Conservation (phyloP, 2,888 invertebrate genomes). For the Trachelus iudaicus region DNA sequence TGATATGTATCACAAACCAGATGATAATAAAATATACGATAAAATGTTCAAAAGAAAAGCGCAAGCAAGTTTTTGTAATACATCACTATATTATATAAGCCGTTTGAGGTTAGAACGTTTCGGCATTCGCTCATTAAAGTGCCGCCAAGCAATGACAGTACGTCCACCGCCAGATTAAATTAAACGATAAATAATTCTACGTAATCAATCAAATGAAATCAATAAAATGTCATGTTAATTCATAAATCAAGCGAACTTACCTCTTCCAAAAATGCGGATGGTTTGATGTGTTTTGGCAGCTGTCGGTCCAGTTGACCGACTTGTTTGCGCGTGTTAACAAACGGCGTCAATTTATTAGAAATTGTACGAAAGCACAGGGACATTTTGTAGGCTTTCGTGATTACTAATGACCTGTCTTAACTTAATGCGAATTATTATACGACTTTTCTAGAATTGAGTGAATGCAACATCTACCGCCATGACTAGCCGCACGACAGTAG, state of each 20-base stretch:
- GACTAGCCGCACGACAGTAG: background rate
- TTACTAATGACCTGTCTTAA: background rate
- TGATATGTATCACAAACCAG: background rate
- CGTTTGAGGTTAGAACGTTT: constrained; percentile 38
- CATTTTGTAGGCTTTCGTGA: constrained; percentile 59
- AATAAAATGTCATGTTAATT: background rate
- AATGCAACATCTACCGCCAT: background rate
- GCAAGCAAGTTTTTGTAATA: background rate
- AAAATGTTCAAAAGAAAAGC: background rate
- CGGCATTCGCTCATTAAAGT: background rate
- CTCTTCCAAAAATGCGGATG: constrained; percentile 69
- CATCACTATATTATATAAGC: constrained; percentile 47
- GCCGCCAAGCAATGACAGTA: background rate
- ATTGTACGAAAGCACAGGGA: constrained; percentile 71
- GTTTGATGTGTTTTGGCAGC: constrained; percentile 59
- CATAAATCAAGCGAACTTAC: constrained; percentile 58
- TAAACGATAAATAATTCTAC: background rate
- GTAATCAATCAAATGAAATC: background rate
- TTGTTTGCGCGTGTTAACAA: constrained; percentile 69
- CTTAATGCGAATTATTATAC: background rate
- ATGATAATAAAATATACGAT: background rate
- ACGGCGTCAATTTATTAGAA: constrained; percentile 70
- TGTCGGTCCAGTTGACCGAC: constrained; percentile 68
- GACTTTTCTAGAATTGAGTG: background rate
- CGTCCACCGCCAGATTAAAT: constrained; percentile 2